Conservation (phyloP, 2,797 vertebrate genomes). For the Emydoidea blandingii region DNA sequence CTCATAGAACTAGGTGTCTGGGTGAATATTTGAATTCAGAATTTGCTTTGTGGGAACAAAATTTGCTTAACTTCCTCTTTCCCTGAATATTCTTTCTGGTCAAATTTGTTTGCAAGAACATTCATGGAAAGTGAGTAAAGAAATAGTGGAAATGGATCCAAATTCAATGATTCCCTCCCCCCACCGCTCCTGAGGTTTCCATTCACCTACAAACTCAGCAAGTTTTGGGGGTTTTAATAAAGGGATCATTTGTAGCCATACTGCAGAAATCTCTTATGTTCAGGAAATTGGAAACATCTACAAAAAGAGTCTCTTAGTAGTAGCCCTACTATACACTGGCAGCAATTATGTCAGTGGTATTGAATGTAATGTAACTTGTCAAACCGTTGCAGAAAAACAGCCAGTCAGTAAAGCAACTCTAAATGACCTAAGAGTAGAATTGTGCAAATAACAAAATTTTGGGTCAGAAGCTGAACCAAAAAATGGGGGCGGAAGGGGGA, state of each 20-base stretch:
- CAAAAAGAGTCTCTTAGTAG: not conserved
- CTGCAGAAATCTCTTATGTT: not conserved
- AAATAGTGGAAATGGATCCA: not conserved
- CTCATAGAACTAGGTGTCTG: not conserved
- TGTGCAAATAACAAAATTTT: not conserved
- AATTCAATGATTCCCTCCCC: not conserved
- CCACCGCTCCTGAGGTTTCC: not conserved
- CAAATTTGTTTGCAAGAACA: not conserved
- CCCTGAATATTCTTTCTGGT: not conserved
- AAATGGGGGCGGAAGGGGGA: not conserved
- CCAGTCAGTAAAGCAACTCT: not conserved
- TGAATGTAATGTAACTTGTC: not conserved
- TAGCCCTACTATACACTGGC: not conserved
- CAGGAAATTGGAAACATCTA: not conserved
- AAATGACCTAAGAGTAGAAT: not conserved
- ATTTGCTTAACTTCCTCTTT: not conserved
- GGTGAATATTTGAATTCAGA: not conserved
- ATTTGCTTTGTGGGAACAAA: not conserved
- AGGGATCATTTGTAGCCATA: not conserved
- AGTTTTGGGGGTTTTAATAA: not conserved
- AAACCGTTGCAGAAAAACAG: not conserved
- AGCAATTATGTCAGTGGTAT: not conserved
- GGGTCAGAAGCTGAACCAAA: not conserved
- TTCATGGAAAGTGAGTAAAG: not conserved
- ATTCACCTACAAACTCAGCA: not conserved